Evolutionary conservation across 1,140 invertebrate genomes (phyloP).

Genomic region (Cataglyphis hispanica): DNA sequence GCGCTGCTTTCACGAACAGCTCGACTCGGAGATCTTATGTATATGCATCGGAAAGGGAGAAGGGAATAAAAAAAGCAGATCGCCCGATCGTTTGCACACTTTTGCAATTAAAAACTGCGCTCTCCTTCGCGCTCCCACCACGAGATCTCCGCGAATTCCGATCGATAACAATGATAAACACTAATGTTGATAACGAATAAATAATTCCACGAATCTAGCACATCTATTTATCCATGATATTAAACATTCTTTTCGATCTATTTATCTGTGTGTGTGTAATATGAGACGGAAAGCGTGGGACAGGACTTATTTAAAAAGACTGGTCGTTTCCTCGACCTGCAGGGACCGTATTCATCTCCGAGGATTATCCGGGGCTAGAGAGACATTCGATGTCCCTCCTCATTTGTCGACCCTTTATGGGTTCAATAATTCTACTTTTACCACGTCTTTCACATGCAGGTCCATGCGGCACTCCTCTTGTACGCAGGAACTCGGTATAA

Average conservation of each 20-base stretch:
- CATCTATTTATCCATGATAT: not conserved
- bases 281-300: slow-evolving; percentile 23
- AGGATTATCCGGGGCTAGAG: slow-evolving; percentile 65
- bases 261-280: not conserved
- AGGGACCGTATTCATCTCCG: slow-evolving; percentile 2
- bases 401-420: slow-evolving; percentile 66
- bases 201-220: slow-evolving; percentile 6
- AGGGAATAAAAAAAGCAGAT: not conserved
- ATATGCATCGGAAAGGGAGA: not conserved
- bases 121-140: not conserved
- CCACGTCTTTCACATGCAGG: not conserved
- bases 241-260: not conserved
- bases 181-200: not conserved
- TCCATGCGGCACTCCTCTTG: not conserved
- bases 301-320: slow-evolving; percentile 18
- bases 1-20: slow-evolving; percentile 62
- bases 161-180: not conserved
- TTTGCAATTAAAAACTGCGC: not conserved
- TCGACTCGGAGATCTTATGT: slow-evolving; percentile 23
- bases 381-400: slow-evolving; percentile 40
- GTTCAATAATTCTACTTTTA: slow-evolving; percentile 61
- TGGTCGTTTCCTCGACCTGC: not conserved
- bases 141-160: not conserved
- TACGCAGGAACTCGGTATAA: slow-evolving; percentile 27
- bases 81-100: slow-evolving; percentile 27